Percentiles rank a stretch among this genome's conserved stretches.
These are phyloP conservation scores for Megaleporinus macrocephalus DNA, from an alignment of 2,113 vertebrate genomes.

Conservation along the genomic window DNA sequence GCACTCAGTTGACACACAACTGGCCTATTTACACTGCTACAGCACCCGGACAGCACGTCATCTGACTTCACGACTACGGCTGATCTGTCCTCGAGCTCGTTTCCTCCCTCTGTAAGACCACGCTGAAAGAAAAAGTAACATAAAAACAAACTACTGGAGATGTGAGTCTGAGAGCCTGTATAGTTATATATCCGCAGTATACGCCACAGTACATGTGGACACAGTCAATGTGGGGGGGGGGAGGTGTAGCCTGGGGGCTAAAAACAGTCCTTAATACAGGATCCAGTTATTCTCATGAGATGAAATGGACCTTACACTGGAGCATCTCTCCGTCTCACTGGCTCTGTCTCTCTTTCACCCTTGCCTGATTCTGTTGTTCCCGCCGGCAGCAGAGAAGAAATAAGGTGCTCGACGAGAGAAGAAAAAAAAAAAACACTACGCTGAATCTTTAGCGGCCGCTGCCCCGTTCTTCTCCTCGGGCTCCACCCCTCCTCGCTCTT, in stretches of 20 bases:
- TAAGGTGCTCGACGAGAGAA: constrained; percentile 15
- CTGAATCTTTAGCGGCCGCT: constrained; percentile 62
- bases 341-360: constrained; percentile 28
- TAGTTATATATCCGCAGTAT: not conserved
- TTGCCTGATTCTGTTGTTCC: constrained; percentile 52
- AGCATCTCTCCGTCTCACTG: constrained; percentile 10
- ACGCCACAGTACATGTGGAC: not conserved
- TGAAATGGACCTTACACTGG: constrained; percentile 38
- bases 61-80: not conserved
- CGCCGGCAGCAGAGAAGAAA: constrained; percentile 24
- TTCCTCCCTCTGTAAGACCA: not conserved
- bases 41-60: constrained; percentile 19
- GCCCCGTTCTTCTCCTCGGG: constrained; percentile 72
- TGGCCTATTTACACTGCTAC: constrained; percentile 42
- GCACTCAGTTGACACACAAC: not conserved
- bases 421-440: too few species aligned
- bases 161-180: not conserved
- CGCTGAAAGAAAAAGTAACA: not conserved
- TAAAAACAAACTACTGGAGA: not conserved
- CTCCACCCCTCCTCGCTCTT: constrained; percentile 50
- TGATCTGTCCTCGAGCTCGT: not conserved
- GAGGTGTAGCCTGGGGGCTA: not conserved
- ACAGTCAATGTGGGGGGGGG: constrained; percentile 4
- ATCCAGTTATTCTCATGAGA: constrained; percentile 67
- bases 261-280: constrained; percentile 60